These are phyloP conservation scores for Lithophane leautieri DNA, from an alignment of 2,888 invertebrate species.

Conservation along the genomic window DNA sequence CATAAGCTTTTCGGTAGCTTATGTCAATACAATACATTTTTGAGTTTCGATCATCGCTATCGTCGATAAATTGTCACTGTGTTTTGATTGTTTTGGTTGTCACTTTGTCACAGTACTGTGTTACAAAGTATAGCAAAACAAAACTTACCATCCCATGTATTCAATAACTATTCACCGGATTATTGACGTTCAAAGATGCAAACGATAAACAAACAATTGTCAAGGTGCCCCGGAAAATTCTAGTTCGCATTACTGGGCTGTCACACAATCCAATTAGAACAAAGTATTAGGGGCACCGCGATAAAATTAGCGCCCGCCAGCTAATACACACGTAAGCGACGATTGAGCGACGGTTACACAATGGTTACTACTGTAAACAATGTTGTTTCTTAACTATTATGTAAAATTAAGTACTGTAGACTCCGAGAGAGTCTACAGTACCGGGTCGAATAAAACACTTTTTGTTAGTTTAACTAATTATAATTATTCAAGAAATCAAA, in stretches of 20 bases:
- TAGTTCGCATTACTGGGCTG: conserved; percentile 37
- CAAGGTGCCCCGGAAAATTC: conserved; percentile 50
- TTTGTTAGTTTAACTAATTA: too few relatives aligned
- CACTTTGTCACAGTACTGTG: too few relatives aligned
- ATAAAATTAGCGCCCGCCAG: conserved; percentile 54
- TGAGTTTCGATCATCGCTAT: neutral
- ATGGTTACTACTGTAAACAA: conserved; percentile 27
- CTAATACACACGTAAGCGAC: conserved; percentile 48
- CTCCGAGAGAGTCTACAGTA: too few relatives aligned
- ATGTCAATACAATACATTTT: neutral
- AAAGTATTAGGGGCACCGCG: conserved; percentile 58
- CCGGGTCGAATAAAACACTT: too few relatives aligned
- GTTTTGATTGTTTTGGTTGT: too few relatives aligned
- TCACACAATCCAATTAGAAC: conserved; percentile 58
- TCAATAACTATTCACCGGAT: neutral
- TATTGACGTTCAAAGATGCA: neutral
- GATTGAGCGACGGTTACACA: conserved; percentile 47
- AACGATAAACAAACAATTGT: conserved; percentile 31
- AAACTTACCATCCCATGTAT: neutral
- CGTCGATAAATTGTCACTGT: neutral
- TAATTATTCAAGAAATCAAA: too few relatives aligned
- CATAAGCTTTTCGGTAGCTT: neutral
- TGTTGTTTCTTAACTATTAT: conserved; percentile 10
- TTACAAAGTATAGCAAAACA: neutral
- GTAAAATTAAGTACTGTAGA: too few relatives aligned